Conservation (phyloP, 2,797 vertebrate genomes). For the Danio albolineatus region DNA sequence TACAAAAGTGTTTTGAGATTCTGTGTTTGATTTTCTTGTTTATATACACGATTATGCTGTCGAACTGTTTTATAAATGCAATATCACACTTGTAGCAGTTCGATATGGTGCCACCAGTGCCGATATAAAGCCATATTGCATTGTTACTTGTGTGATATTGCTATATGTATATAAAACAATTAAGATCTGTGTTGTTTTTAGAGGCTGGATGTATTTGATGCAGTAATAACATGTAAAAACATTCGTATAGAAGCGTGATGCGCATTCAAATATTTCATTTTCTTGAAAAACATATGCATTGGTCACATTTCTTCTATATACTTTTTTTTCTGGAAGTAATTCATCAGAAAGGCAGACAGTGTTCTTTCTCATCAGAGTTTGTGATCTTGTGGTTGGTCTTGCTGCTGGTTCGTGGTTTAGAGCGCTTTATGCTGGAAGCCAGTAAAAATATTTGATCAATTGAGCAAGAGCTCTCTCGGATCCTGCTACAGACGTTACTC, state of each 20-base stretch:
- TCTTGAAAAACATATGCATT: not conserved
- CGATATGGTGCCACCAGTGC: no score
- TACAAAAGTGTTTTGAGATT: no score
- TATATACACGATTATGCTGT: no score
- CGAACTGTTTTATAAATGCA: no score
- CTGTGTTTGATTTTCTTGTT: no score
- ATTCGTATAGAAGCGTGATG: not conserved
- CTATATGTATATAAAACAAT: no score
- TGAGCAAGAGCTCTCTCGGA: not conserved
- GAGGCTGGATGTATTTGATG: no score
- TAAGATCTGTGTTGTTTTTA: not conserved
- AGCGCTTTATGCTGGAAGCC: not conserved
- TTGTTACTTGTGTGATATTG: no score
- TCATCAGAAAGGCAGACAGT: not conserved
- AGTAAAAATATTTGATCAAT: slow-evolving; percentile 16
- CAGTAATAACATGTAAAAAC: no score
- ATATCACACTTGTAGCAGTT: no score
- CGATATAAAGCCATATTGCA: no score
- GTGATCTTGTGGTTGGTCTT: not conserved
- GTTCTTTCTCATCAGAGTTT: not conserved
- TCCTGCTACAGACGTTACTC: slow-evolving; percentile 21
- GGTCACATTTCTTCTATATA: not conserved
- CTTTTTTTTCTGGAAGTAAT: not conserved
- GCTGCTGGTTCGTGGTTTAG: not conserved
- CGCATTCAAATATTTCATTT: not conserved